Evolutionary conservation across 2,797 vertebrate species (phyloP), one percentile per base, ranked within the genome.

Genomic region (Apodemus agrarius): DNA sequence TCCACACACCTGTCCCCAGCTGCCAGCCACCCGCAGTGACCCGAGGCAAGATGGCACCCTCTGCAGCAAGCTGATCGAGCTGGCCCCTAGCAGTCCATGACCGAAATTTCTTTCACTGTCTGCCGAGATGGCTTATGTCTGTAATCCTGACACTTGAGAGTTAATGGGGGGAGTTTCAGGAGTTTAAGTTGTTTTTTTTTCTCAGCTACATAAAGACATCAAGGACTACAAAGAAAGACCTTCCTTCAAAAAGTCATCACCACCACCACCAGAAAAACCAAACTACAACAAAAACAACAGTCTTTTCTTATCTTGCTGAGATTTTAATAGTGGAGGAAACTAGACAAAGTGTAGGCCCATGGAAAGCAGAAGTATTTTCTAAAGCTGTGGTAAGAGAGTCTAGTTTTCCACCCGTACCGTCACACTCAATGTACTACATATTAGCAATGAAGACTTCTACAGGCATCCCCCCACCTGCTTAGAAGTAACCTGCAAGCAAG

Each of bases 281-380:
- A 69, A 52, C 31, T 22, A 24, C 6, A 24, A 52, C 10, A n/a
- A n/a, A 16, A 69, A n/a, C 2, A 52, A 8, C 11, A 63, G 2
- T n/a, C 67, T 52, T 65, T 17, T 31, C n/a, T 21, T 21, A 16
- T 6, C 21, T 24, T 13, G 21, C 34, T 90, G 84, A 93, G 90
- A 74, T 89, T 40, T 75, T 37, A 93, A 52, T 72, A 83, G 67
- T 34, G 75, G 59, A 10, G 31, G 69, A 83, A 94, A 89, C 95
- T 93, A 86, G 78, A 88, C 14, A 69, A 72, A 61, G 16, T 67
- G 54, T 13, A 63, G 74, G 37, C 65, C 22, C 8, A 34, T 43
- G 8, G 40, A 63, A 87, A 83, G 59, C 22, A 88, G 17, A 49
- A 24, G 40, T 37, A 69, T 74, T 76, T 92, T 94, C 85, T 78